A percentile compares a stretch with the other conserved stretches of the same genome.
Conservation (phyloP, 2,797 vertebrate species). For the Myiotriccus ornatus region DNA sequence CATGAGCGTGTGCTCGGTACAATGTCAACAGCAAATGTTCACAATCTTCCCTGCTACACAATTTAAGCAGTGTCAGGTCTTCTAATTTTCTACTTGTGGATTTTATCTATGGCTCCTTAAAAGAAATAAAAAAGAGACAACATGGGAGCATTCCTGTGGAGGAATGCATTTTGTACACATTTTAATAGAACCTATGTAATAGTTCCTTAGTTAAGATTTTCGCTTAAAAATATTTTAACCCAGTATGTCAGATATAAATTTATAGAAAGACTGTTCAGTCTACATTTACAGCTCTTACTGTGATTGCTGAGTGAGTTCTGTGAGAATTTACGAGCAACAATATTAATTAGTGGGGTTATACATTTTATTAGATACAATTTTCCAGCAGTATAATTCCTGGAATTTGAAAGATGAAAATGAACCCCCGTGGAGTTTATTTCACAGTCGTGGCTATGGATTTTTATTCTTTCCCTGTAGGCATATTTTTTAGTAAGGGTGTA, state of each 20-base stretch:
- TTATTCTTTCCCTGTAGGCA: not conserved
- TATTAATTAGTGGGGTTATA: conserved; percentile 40
- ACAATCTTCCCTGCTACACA: not conserved
- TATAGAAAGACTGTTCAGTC: not conserved
- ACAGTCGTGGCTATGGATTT: not conserved
- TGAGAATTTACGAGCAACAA: not conserved
- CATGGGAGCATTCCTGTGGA: not conserved
- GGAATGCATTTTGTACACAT: not conserved
- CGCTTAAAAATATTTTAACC: not conserved
- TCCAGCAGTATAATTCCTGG: conserved; percentile 7
- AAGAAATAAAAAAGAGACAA: not conserved
- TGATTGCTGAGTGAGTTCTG: conserved; percentile 26
- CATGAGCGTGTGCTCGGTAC: not conserved
- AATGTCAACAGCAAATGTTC: not conserved
- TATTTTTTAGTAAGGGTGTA: not conserved
- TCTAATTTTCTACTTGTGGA: not conserved
- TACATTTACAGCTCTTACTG: conserved; percentile 28
- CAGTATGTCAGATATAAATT: not conserved
- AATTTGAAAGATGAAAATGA: not conserved
- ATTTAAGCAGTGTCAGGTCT: not conserved
- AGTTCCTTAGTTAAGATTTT: not conserved
- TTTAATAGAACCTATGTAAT: not conserved
- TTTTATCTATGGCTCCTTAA: not conserved
- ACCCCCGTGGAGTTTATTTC: not conserved
- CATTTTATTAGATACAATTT: conserved; percentile 42